phyloP scores from a whole-genome alignment of 2,888 invertebrate species.

The Tigriopus californicus region DNA sequence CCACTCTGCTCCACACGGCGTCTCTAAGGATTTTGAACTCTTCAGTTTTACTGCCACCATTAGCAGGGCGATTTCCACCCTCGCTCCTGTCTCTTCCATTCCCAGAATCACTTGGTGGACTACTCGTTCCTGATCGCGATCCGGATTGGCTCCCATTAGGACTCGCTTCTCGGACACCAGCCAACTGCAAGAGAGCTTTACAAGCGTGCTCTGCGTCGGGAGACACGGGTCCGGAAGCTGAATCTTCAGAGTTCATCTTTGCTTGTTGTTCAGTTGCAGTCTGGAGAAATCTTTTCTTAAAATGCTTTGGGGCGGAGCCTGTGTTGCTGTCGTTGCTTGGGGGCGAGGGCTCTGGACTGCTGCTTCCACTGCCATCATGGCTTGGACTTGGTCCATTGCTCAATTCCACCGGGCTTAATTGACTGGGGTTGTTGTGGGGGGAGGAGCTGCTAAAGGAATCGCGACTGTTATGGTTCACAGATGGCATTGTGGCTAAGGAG shows the following conservation, averaged over 20 bases:
- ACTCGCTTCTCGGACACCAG: background rate
- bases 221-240: background rate
- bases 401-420: background rate
- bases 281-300: slow-evolving; percentile 7
- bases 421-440: background rate
- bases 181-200: slow-evolving; percentile 10
- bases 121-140: background rate
- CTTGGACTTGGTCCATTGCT: background rate
- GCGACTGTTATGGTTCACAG: background rate
- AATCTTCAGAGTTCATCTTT: background rate
- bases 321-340: too few relatives aligned
- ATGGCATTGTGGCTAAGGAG: background rate
- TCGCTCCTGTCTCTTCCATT: too few relatives aligned
- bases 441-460: too few relatives aligned
- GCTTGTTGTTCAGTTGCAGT: background rate
- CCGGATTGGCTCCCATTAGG: background rate
- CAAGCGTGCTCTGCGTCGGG: slow-evolving; percentile 2
- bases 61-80: background rate
- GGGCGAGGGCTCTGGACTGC: background rate
- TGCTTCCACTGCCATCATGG: background rate
- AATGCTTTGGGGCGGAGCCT: slow-evolving; percentile 6
- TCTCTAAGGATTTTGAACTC: slow-evolving; percentile 1
- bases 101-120: background rate
- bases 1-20: slow-evolving; percentile 12
- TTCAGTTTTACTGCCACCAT: background rate